Conservation (phyloP, 2,113 vertebrate genomes). For the Calypte anna region DNA sequence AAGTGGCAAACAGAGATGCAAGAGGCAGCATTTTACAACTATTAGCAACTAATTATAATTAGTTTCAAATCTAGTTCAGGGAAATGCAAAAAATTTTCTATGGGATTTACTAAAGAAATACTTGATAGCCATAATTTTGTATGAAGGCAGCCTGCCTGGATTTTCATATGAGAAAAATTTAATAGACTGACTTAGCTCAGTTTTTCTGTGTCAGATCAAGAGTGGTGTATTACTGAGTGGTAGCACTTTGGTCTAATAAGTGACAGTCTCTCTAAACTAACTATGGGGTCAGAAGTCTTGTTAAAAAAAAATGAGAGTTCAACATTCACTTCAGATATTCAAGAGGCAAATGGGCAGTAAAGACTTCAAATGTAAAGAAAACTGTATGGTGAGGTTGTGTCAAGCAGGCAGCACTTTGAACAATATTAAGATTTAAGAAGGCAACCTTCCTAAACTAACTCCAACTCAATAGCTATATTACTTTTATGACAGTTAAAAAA, state of each 20-base stretch:
- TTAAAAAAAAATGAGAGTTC: not conserved
- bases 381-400: not conserved
- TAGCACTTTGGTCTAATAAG: not conserved
- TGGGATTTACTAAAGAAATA: not conserved
- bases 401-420: not conserved
- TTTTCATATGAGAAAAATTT: not conserved
- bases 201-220: not conserved
- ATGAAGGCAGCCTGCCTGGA: not conserved
- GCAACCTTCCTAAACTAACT: not conserved
- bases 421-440: not conserved
- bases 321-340: not conserved
- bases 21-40: slow-evolving; percentile 7
- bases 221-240: not conserved
- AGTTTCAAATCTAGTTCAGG: not conserved
- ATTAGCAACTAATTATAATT: not conserved
- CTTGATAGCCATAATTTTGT: not conserved
- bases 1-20: not conserved
- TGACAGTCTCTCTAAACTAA: not conserved
- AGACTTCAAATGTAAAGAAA: slow-evolving; percentile 6
- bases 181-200: not conserved
- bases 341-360: not conserved
- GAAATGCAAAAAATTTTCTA: not conserved
- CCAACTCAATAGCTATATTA: not conserved
- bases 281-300: not conserved
- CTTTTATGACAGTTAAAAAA: not conserved